Evolutionary conservation across 2,797 vertebrate genomes (phyloP).

Genomic region (Anableps anableps): DNA sequence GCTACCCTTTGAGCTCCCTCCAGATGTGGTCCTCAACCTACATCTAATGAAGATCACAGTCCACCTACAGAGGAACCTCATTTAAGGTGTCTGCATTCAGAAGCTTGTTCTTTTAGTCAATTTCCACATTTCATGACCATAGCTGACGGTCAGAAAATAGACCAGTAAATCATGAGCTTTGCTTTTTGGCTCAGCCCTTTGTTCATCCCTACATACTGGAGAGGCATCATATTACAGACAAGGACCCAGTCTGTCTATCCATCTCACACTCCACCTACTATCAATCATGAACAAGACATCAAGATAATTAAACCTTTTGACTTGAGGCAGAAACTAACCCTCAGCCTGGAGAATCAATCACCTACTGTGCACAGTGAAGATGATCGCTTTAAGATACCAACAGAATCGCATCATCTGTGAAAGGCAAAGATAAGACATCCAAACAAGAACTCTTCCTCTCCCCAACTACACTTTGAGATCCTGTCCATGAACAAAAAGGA

Average conservation of each 20-base stretch:
- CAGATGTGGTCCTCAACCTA: neutral
- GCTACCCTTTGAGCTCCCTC: neutral
- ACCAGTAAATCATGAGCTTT: neutral
- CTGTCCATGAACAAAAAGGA: neutral
- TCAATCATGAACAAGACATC: neutral
- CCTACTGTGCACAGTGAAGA: neutral
- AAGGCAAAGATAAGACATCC: neutral
- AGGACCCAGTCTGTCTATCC: neutral
- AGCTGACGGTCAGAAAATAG: neutral
- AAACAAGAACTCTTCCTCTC: neutral
- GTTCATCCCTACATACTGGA: neutral
- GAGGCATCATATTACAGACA: neutral
- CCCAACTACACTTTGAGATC: neutral
- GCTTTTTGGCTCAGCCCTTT: neutral
- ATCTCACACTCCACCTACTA: neutral
- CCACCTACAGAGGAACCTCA: neutral
- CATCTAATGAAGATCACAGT: neutral
- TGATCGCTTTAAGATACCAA: neutral
- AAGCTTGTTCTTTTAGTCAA: neutral
- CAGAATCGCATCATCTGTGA: neutral
- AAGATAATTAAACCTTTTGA: neutral
- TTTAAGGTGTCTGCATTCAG: neutral
- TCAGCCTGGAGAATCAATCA: neutral
- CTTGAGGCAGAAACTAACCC: neutral
- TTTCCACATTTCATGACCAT: neutral